Evolutionary conservation across 2,888 invertebrate species (phyloP), one percentile per base, ranked within the genome.

Genomic region (Dynastes grantii): DNA sequence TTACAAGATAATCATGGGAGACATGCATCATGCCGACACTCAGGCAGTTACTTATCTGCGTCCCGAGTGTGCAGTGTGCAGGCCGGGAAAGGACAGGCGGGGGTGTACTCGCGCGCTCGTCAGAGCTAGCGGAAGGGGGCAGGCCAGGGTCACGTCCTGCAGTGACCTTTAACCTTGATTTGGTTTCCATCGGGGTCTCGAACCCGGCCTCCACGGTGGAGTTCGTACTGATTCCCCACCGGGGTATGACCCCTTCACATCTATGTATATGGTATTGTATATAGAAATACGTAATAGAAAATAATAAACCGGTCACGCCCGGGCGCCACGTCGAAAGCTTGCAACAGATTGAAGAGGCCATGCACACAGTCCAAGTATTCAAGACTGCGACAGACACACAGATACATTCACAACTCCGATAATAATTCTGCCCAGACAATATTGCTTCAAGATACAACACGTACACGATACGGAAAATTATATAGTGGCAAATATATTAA

Each of bases 121-220:
- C 86, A 84, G 86, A 86, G 86, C 84, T 84, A 84, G 85, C 85
- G 85, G 84, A 85, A 85, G 85, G 82, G 87, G 88, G 88, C 88
- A 88, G 91, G 92, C 92, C 92, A 91, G 90, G 92, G 92, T 92
- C 93, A 93, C 93, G 93, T 92, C 92, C 91, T 91, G 90, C 89
- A 90, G 93, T 93, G 93, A 92, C 92, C 92, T 92, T 92, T 87
- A 90, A 90, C 91, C 90, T 93, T 93, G 94, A 94, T 94, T 94
- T 94, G 94, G 94, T 94, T 94, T 94, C 93, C 94, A 94, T 92
- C 91, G 90, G 92, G 92, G 90, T 91, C 91, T 90, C 91, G 90
- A 88, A 91, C 91, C 91, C 91, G 90, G 90, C 84, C 83, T 84
- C 82, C 82, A 83, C 81, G 80, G 80, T 76, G 84, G 83, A 83